Base-by-base conservation (phyloP, 2,113 vertebrate genomes). In the Uropsilus gracilis region DNA sequence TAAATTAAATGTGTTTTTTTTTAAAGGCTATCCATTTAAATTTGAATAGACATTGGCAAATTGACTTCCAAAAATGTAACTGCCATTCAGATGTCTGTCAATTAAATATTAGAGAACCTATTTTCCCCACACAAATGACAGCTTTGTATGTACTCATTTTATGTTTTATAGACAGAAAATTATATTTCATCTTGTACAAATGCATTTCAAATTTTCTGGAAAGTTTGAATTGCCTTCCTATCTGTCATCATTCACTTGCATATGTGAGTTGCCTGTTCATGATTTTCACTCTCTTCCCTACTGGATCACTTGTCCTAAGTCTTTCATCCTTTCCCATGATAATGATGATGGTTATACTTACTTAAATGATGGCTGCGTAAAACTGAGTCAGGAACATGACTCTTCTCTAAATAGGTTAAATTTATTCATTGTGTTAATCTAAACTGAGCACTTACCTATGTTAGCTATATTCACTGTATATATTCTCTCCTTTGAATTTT, bases 1-100 rank as follows among this genome's bases (percentile, higher is more conserved):
- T 98, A 96, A 98, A 97, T 95, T 95, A 95, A 98, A 97, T 98
- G 97, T 98, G 98, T 98, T 97, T 98, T 98, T 97, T 98, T 98
- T 55, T 5, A 55, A 55, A 55, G 53, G 20, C 53, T 55, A 55
- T 55, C 5, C 53, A 55, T 64, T 73, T 84, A 88, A 80, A 72
- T 90, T 32, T 78, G 14, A 28, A 68, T 63, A 55, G 50, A 75
- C 14, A 61, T 50, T 46, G 14, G 22, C 69, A 82, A 53, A 42
- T n/a, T 78, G 39, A 34, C 57, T 77, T 94, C 42, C n/a, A 46
- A 48, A 86, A 73, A n/a, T 69, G 32, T 68, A 46, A 77, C 42
- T 61, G 50, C 44, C 68, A 72, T 83, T 66, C 28, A 81, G 16
- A 91, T 48, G 68, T 82, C 61, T 37, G 78, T 78, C 71, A 73